phyloP scores from a whole-genome alignment of 1,140 invertebrate genomes.

The Drosophila miranda region DNA sequence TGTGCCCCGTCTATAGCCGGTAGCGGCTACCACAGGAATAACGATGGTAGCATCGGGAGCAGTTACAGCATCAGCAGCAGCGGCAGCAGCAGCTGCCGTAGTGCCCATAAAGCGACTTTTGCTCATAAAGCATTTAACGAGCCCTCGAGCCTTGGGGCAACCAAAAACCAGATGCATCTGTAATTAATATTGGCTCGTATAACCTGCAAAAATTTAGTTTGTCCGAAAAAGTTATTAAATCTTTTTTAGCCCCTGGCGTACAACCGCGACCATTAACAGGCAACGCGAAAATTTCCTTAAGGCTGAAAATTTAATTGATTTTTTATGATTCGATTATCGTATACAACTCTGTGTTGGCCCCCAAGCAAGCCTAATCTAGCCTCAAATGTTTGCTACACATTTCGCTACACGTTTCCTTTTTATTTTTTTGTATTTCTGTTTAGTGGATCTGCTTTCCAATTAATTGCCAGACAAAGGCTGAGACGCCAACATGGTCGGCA shows the following conservation, averaged over 20 bases:
- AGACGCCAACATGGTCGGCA: slow-evolving; percentile 59
- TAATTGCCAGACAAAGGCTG: slow-evolving; percentile 55
- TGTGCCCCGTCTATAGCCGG: not conserved
- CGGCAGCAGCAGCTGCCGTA: slow-evolving; percentile 8
- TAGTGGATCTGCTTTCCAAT: slow-evolving; percentile 65
- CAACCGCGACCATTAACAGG: no score
- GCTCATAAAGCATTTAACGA: slow-evolving; percentile 58
- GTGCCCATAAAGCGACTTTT: slow-evolving; percentile 32
- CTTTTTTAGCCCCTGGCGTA: not conserved
- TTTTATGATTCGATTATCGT: slow-evolving; percentile 13
- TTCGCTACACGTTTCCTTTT: not conserved
- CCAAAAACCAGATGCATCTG: slow-evolving; percentile 36
- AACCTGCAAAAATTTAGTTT: slow-evolving; percentile 12
- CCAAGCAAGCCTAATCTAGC: not conserved
- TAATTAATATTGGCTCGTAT: slow-evolving; percentile 37
- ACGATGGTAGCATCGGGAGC: not conserved
- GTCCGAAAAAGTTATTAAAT: slow-evolving; percentile 32
- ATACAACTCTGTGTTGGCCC: not conserved
- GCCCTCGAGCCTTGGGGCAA: slow-evolving; percentile 1
- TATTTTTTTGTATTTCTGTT: slow-evolving; percentile 23
- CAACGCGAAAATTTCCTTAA: not conserved
- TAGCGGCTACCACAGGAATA: not conserved
- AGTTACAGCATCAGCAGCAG: not conserved
- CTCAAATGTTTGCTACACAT: not conserved
- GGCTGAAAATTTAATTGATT: slow-evolving; percentile 35